Percentiles rank a stretch among this genome's conserved stretches.
phyloP scores from a whole-genome alignment of 2,113 vertebrate species.

The Grammomys surdaster region DNA sequence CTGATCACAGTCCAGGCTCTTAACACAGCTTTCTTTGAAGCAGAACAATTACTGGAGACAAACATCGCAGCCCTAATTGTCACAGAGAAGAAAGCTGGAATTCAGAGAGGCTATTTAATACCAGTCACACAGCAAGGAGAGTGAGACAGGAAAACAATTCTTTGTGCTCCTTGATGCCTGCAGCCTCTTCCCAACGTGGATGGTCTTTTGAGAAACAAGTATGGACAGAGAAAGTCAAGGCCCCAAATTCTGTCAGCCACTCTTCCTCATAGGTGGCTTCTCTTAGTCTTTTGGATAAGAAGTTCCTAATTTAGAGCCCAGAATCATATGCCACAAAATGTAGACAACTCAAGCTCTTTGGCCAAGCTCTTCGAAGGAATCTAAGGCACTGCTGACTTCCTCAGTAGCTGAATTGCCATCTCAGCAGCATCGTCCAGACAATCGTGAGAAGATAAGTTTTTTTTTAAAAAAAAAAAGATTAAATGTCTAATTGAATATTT shows the following conservation, averaged over 20 bases:
- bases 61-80: not conserved
- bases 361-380: not conserved
- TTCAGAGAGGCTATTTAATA: not conserved
- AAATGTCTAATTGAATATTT: conserved; percentile 45
- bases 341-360: not conserved
- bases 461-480: not conserved
- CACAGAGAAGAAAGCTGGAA: not conserved
- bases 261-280: not conserved
- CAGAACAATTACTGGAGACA: not conserved
- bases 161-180: not conserved
- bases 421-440: not conserved
- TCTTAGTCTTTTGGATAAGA: not conserved
- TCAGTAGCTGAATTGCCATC: not conserved
- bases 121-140: not conserved
- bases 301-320: not conserved
- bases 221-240: not conserved
- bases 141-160: not conserved
- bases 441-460: not conserved
- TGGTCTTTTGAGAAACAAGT: not conserved
- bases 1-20: not conserved
- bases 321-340: not conserved
- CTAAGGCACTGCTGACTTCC: not conserved
- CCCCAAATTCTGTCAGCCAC: not conserved
- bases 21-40: not conserved
- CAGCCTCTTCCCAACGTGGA: not conserved